phyloP scores from a whole-genome alignment of 2,113 vertebrate genomes.

The Phylloscopus trochiloides region DNA sequence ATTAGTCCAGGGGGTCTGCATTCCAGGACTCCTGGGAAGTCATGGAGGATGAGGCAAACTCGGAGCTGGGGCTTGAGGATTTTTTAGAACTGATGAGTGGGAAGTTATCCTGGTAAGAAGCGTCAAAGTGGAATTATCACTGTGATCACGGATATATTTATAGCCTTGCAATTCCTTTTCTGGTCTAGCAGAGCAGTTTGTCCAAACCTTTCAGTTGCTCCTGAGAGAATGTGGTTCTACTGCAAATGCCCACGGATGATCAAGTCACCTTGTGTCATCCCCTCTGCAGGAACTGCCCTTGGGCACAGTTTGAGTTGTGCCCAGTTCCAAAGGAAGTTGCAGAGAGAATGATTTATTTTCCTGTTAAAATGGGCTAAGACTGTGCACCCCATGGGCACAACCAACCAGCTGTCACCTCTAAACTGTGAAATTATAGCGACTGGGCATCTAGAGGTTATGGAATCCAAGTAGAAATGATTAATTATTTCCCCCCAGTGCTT shows the following conservation, averaged over 20 bases:
- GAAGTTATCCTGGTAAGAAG: conserved; percentile 12
- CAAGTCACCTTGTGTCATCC: not conserved
- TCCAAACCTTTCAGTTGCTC: not conserved
- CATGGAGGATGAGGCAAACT: not conserved
- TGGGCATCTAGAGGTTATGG: not conserved
- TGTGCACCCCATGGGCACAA: not conserved
- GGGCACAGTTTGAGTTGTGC: not conserved
- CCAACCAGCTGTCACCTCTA: not conserved
- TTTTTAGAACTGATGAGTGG: conserved; percentile 22
- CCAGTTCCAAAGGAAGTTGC: not conserved
- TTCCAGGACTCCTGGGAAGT: not conserved
- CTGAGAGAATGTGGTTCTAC: not conserved
- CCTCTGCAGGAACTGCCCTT: not conserved
- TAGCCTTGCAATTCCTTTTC: not conserved
- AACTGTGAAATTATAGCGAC: not conserved
- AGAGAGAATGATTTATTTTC: not conserved
- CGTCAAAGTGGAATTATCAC: not conserved
- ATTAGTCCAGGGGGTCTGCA: not conserved
- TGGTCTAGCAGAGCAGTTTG: not conserved
- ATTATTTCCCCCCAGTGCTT: not conserved
- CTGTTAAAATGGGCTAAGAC: not conserved
- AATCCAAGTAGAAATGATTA: not conserved
- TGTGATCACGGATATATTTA: not conserved
- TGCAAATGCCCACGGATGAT: not conserved
- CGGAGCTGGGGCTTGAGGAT: not conserved